Evolutionary conservation across 2,888 invertebrate species (phyloP).

Genomic region (Cheilosia vulpina): DNA sequence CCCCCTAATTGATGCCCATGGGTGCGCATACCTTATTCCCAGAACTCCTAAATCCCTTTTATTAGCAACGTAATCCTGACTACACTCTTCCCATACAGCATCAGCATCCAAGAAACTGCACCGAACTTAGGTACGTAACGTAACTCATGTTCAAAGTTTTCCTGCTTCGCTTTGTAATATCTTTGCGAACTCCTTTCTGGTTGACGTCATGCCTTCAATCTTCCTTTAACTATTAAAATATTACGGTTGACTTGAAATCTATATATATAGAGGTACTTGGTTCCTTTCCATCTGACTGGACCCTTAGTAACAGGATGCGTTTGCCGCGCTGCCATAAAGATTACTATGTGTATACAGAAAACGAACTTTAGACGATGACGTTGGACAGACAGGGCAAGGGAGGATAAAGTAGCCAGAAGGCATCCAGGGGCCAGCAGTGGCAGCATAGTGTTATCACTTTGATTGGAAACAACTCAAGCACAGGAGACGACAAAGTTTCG

Average conservation of each 20-base stretch:
- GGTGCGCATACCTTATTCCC: conserved; percentile 31
- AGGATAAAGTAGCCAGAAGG: too few species aligned
- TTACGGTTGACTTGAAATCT: conserved; percentile 59
- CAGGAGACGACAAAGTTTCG: conserved; percentile 44
- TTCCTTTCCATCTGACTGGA: conserved; percentile 24
- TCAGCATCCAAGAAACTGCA: conserved; percentile 21
- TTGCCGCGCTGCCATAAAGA: not conserved
- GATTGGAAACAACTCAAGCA: conserved; percentile 61
- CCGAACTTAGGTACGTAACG: not conserved
- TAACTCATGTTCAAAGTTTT: conserved; percentile 32
- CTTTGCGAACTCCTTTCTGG: conserved; percentile 17
- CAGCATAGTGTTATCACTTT: conserved; percentile 25
- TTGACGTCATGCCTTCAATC: conserved; percentile 43
- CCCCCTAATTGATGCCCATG: conserved; percentile 43
- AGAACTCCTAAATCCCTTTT: conserved; percentile 38
- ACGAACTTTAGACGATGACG: conserved; percentile 18
- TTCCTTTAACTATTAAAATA: conserved; percentile 66
- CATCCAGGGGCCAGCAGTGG: not conserved
- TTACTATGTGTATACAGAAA: not conserved
- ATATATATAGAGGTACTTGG: conserved; percentile 16
- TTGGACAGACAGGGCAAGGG: not conserved
- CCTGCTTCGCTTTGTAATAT: conserved; percentile 16
- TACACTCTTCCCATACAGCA: not conserved
- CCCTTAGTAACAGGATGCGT: conserved; percentile 11
- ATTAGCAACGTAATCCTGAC: conserved; percentile 31